Base-by-base conservation (phyloP, 1,140 invertebrate genomes). In the Zaprionus taronus region DNA sequence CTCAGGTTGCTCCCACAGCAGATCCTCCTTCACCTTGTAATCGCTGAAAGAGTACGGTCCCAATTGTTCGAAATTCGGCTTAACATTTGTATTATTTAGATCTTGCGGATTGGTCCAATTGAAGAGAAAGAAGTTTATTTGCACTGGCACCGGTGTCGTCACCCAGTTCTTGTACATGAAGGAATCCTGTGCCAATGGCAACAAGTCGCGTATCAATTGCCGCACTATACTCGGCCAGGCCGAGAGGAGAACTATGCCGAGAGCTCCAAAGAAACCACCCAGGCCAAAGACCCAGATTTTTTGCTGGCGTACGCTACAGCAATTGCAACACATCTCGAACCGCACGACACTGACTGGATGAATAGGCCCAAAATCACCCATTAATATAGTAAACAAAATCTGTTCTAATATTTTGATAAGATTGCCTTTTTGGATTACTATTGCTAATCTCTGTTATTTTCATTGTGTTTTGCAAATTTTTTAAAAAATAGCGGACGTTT, bases 101-200 rank as follows among this genome's bases (percentile, higher is more conserved):
- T 95, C 91, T 11, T 95, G 91, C 1, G 95, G 91, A 93, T 97
- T 97, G 1, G 96, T 97, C 96, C 96, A 97, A 92, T 97, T 97
- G 83, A 96, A 97, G 24, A 97, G 93, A 92, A 96, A 95, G 71
- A 97, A 93, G 56, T 95, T 95, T 34, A 97, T 94, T 79, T 95
- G 96, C 91, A 97, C 94, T 0, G 96, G 96, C 49, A 96, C 93
- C 0, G 96, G 95, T 0, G 96, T 96, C 68, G 95, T 94, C 77
- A 95, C 94, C 97, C 97, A 98, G 22, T 95, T 92, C 1, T 93
- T 76, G 91, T 93, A 97, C 53, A 94, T 95, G 20, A 93, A 44
- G 6, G 53, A 26, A 57, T 56, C 6, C 22, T 56, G 94, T 1
- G 92, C 85, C 65, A 96, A 82, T 7, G 91, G 91, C 71, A 96